These are phyloP conservation scores for Lamellibrachia columna DNA, from an alignment of 2,888 invertebrate genomes.

Conservation along the genomic window DNA sequence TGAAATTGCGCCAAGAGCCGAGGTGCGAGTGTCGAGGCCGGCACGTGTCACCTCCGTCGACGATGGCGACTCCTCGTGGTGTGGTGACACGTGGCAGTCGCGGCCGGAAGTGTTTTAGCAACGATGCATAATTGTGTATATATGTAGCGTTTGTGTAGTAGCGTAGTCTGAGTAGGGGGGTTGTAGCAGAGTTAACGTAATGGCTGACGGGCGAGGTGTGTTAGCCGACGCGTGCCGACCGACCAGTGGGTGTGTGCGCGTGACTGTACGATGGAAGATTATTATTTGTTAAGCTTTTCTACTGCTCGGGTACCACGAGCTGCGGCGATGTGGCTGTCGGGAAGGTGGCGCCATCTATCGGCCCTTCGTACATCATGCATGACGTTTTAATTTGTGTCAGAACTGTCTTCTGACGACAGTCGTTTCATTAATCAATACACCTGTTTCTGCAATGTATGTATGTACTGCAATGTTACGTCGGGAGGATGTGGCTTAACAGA, in stretches of 20 bases:
- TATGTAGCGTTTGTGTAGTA: slow-evolving; percentile 9
- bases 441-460: neutral
- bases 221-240: neutral
- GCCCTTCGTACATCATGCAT: slow-evolving; percentile 16
- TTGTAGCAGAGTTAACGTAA: neutral
- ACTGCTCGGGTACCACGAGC: neutral
- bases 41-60: neutral
- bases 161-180: neutral
- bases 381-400: neutral
- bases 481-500: slow-evolving; percentile 11
- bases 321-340: neutral
- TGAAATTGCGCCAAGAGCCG: neutral
- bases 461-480: neutral
- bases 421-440: neutral
- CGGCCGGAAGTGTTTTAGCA: neutral
- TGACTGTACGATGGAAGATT: slow-evolving; percentile 10
- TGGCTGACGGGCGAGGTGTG: neutral
- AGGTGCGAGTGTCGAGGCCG: neutral
- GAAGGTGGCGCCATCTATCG: neutral
- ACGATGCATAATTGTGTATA: slow-evolving; percentile 16
- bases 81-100: neutral
- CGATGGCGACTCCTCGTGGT: neutral
- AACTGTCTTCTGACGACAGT: neutral
- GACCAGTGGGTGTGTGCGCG: neutral
- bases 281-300: slow-evolving; percentile 16